Evolutionary conservation across 2,797 vertebrate genomes (phyloP).

Genomic region (Leucoraja ocellata): DNA sequence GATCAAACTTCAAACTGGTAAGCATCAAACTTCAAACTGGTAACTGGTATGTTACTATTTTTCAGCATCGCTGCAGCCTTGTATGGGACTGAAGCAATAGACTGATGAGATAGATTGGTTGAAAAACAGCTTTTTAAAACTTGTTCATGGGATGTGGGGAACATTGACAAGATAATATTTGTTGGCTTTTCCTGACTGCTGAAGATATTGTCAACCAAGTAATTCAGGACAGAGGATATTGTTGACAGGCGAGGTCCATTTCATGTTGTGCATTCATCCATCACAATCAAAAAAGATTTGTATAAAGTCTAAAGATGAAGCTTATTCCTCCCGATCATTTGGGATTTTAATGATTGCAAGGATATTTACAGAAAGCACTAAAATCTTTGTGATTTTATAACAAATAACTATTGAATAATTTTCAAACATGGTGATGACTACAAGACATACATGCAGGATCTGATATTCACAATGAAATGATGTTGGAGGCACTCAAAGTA

Average conservation of each 20-base stretch:
- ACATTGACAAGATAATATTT: too few species aligned
- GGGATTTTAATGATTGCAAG: neutral
- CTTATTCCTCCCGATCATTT: neutral
- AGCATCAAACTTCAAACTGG: too few species aligned
- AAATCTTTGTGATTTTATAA: neutral
- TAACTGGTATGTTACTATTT: too few species aligned
- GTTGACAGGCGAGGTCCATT: neutral
- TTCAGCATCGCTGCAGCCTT: neutral
- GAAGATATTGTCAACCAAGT: neutral
- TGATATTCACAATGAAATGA: neutral
- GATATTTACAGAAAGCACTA: neutral
- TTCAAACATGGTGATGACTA: neutral
- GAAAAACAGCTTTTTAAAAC: neutral
- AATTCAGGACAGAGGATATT: neutral
- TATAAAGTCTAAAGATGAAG: neutral
- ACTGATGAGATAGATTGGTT: neutral
- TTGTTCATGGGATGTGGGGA: neutral
- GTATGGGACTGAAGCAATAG: neutral
- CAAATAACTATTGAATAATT: neutral
- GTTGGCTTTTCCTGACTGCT: neutral
- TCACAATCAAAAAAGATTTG: neutral
- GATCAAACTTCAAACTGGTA: too few species aligned
- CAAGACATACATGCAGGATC: neutral
- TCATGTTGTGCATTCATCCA: neutral
- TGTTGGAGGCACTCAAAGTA: neutral